Conservation (phyloP, 92 coral and sea anemone genomes). For the Porites lobata region DNA sequence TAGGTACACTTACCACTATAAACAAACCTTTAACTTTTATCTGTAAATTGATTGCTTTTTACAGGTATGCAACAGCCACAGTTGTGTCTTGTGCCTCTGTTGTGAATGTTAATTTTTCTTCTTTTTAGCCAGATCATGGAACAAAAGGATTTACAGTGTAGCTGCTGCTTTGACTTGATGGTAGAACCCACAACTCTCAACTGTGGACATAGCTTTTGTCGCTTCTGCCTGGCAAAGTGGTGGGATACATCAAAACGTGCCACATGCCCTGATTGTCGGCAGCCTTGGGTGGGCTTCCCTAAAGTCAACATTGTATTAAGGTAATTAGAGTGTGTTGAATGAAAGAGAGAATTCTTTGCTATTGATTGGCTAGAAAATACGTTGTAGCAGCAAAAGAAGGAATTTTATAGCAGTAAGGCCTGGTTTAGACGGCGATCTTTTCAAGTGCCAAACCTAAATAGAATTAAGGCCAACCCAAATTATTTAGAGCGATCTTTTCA, state of each 20-base stretch:
- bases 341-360: not conserved
- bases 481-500: too few relatives aligned
- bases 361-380: too few relatives aligned
- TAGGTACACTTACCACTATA: too few relatives aligned
- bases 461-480: too few relatives aligned
- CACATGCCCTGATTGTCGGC: constrained; percentile 94
- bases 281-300: constrained; percentile 88
- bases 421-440: too few relatives aligned
- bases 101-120: not conserved
- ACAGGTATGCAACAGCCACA: not conserved
- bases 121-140: constrained; percentile 11
- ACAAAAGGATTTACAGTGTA: constrained; percentile 67
- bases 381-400: too few relatives aligned
- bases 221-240: constrained; percentile 95
- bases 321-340: constrained; percentile 26
- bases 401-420: too few relatives aligned
- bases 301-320: constrained; percentile 81
- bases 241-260: constrained; percentile 80
- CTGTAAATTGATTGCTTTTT: not conserved
- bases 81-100: not conserved
- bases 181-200: constrained; percentile 96
- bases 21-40: not conserved
- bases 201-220: constrained; percentile 98
- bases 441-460: too few relatives aligned
- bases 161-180: constrained; percentile 97